These are phyloP conservation scores for Podargus strigoides DNA, from an alignment of 2,797 vertebrate species.

Conservation along the genomic window DNA sequence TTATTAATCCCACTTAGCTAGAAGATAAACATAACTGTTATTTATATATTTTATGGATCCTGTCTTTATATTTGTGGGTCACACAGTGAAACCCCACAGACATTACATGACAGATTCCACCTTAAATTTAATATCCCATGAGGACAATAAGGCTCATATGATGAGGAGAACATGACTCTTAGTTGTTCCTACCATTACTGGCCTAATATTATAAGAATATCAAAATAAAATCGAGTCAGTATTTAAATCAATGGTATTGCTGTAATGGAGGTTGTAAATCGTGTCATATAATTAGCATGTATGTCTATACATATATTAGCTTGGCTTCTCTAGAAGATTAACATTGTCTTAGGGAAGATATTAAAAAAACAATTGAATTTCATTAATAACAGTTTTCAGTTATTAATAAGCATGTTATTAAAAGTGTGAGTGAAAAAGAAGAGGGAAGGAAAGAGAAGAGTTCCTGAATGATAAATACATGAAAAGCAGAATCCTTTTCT, in stretches of 20 bases:
- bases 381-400: neutral
- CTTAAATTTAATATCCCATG: neutral
- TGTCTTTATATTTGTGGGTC: slow-evolving; percentile 1
- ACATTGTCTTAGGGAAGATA: neutral
- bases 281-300: neutral
- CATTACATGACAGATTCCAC: neutral
- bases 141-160: neutral
- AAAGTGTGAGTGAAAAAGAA: neutral
- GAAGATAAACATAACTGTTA: slow-evolving; percentile 4
- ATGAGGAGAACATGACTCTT: neutral
- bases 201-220: neutral
- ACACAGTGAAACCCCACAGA: neutral
- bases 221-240: neutral
- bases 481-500: neutral
- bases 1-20: slow-evolving; percentile 16
- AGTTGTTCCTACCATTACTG: neutral
- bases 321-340: neutral
- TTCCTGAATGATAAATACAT: neutral
- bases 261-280: neutral
- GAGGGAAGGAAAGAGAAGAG: neutral
- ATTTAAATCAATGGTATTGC: neutral
- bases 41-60: neutral
- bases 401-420: neutral
- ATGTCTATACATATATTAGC: neutral
- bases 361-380: neutral